phyloP scores from a whole-genome alignment of 2,113 vertebrate genomes.

The Hemicordylus capensis region DNA sequence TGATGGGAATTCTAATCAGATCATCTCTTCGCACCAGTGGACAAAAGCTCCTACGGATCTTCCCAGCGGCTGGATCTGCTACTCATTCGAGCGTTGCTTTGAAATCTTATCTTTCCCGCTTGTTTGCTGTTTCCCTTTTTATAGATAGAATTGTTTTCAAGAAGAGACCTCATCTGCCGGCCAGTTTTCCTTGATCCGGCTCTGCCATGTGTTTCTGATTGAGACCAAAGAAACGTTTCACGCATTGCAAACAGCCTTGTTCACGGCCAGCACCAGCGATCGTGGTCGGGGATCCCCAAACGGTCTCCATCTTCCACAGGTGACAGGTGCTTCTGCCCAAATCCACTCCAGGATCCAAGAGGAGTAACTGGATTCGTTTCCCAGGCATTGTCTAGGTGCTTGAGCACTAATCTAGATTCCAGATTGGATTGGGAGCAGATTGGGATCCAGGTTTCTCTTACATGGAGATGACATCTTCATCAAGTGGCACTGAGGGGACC shows the following conservation, averaged over 20 bases:
- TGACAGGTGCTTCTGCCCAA: no score
- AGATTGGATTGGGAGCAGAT: no score
- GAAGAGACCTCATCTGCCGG: background rate
- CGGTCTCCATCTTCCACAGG: no score
- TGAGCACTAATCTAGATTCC: no score
- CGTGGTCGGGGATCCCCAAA: no score
- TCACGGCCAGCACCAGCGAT: no score
- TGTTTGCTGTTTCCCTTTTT: constrained; percentile 29
- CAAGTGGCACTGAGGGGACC: no score
- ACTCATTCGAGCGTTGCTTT: constrained; percentile 13
- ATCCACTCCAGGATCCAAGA: no score
- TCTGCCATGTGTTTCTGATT: constrained; percentile 1
- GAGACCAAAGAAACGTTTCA: constrained; percentile 11
- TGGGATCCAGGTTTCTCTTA: no score
- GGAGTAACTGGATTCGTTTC: no score
- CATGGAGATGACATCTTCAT: no score
- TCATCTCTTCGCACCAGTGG: background rate
- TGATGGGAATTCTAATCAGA: constrained; percentile 1
- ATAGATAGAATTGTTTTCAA: background rate
- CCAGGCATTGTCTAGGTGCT: no score
- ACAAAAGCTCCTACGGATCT: background rate
- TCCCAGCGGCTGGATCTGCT: constrained; percentile 4
- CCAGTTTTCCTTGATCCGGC: background rate
- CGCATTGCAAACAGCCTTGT: background rate
- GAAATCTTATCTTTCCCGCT: constrained; percentile 27